Base-by-base conservation (phyloP, 1,140 invertebrate genomes). In the Papilio polytes region DNA sequence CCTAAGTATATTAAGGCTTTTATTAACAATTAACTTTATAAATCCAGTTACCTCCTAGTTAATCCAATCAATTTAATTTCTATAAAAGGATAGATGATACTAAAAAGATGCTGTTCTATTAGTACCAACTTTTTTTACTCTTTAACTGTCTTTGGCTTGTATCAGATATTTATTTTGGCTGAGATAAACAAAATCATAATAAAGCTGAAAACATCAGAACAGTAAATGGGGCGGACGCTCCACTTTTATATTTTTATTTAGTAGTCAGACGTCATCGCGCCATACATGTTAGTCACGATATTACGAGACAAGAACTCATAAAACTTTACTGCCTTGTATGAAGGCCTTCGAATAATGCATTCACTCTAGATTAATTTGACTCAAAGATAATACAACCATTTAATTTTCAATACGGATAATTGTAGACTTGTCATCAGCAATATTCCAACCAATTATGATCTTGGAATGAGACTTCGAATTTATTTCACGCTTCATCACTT, bases 201-300 rank as follows among this genome's bases (percentile, higher is more conserved):
- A 74, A 74, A 74, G 44, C 73, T 22, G 18, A 9, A 44, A 22
- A 74, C 73, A 41, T 48, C 44, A 44, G 73, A 74, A 74, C 41
- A 44, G 18, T 48, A 74, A 74, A 74, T 74, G 73, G 36, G 41
- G 15, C 41, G 41, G 41, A 74, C 36, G 72, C 2, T 46, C 73
- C 44, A 74, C 18, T 74, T 74, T 74, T 74, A 74, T 74, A 74
- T 74, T 74, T 74, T 74, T 74, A 74, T 73, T 73, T 73, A 73
- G 70, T 74, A 48, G 41, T 44, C 18, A 46, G 41, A 74, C 44
- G 73, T 74, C 73, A 74, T 74, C 44, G 44, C 44, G 20, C 46
- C 73, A 31, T 74, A 74, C 73, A 74, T 48, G n/a, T 26, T 26
- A 74, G 18, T 74, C 46, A n/a, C 20, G 20, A 74, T 74, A 74